Evolutionary conservation across 2,113 vertebrate species (phyloP).

Genomic region (Condylura cristata): DNA sequence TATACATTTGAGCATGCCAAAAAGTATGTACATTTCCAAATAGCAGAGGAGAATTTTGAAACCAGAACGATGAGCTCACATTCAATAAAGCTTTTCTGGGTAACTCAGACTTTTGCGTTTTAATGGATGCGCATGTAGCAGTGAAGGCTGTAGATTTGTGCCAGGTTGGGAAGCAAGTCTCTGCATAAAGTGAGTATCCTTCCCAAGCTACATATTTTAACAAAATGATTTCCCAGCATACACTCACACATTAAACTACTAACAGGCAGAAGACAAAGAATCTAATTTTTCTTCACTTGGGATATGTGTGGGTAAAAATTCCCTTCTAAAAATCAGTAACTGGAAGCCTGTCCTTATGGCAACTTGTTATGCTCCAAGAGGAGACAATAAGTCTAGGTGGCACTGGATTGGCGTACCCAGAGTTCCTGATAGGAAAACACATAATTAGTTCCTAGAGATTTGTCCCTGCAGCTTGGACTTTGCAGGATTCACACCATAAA

Average conservation of each 20-base stretch:
- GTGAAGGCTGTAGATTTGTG: not conserved
- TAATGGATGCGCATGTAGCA: not conserved
- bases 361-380: not conserved
- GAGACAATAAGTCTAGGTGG: not conserved
- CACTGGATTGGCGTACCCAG: not conserved
- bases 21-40: constrained; percentile 25
- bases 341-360: not conserved
- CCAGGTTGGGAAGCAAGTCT: not conserved
- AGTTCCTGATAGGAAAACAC: not conserved
- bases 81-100: not conserved
- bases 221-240: not conserved
- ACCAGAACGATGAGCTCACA: not conserved
- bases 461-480: not conserved
- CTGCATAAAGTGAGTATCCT: not conserved
- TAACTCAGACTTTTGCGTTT: not conserved
- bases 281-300: not conserved
- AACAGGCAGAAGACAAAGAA: not conserved
- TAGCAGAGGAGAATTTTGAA: not conserved
- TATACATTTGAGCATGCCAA: not conserved
- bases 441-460: not conserved
- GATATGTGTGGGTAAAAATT: not conserved
- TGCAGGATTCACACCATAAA: not conserved
- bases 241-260: not conserved
- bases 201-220: not conserved
- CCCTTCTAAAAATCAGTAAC: not conserved